These are phyloP conservation scores for Toxonevra muliebris DNA, from an alignment of 2,888 invertebrate genomes.

Conservation along the genomic window DNA sequence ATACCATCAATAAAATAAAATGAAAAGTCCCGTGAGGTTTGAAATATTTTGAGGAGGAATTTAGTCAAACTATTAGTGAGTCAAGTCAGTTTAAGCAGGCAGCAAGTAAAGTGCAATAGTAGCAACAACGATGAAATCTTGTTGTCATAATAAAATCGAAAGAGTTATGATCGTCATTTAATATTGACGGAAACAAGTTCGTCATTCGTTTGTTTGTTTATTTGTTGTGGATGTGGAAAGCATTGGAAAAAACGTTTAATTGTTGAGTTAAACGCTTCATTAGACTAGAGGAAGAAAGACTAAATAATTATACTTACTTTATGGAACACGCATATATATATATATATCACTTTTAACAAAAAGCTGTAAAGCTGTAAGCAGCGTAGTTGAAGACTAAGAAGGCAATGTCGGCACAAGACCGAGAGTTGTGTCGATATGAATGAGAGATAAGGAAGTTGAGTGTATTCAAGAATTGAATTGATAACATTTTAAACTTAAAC, in stretches of 20 bases:
- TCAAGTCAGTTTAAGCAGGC: neutral
- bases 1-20: neutral
- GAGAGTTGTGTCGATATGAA: too few species aligned
- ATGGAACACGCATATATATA: neutral
- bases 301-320: neutral
- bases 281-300: too few species aligned
- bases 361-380: too few species aligned
- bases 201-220: neutral
- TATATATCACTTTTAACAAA: neutral
- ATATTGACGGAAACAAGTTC: slow-evolving; percentile 6
- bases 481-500: too few species aligned
- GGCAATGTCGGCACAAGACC: too few species aligned
- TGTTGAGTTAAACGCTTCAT: slow-evolving; percentile 3
- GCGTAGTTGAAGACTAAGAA: too few species aligned
- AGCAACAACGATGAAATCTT: slow-evolving; percentile 1
- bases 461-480: too few species aligned
- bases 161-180: slow-evolving; percentile 18
- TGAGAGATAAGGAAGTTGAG: too few species aligned
- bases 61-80: too few species aligned
- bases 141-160: slow-evolving; percentile 15
- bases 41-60: too few species aligned
- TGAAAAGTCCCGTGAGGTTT: too few species aligned
- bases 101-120: neutral
- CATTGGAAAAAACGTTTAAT: slow-evolving; percentile 15
- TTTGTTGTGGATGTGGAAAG: neutral